Evolutionary conservation across 2,888 invertebrate species (phyloP).

Genomic region (Boloria selene): DNA sequence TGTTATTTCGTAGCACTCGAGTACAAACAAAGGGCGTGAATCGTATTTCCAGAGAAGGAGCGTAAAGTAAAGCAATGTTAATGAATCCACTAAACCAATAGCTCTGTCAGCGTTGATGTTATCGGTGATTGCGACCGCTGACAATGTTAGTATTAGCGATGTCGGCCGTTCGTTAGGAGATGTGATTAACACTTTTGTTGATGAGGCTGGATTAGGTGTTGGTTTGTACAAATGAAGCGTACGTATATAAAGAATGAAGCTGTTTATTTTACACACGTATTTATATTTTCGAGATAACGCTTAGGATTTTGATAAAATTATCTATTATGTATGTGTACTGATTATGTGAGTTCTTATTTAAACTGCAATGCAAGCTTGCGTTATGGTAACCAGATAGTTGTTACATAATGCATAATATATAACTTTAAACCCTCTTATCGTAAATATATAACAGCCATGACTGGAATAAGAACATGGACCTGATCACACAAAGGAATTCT

Average conservation of each 20-base stretch:
- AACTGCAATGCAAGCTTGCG: too few relatives aligned
- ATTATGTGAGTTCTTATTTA: too few relatives aligned
- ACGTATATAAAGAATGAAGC: neutral
- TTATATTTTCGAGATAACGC: too few relatives aligned
- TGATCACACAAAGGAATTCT: too few relatives aligned
- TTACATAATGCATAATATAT: too few relatives aligned
- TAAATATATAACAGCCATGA: too few relatives aligned
- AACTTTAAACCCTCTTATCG: too few relatives aligned
- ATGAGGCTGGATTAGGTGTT: conserved; percentile 5
- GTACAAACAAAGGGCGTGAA: neutral
- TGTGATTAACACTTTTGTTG: conserved; percentile 28
- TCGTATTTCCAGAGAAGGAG: neutral
- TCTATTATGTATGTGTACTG: too few relatives aligned
- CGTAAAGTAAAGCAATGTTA: conserved; percentile 23
- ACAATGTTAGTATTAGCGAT: conserved; percentile 31
- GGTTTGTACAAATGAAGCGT: conserved; percentile 1
- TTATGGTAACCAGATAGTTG: too few relatives aligned
- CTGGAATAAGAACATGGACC: too few relatives aligned
- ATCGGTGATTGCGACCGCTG: conserved; percentile 32
- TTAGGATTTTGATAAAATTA: too few relatives aligned
- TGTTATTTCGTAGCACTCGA: neutral
- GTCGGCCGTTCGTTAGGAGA: conserved; percentile 24
- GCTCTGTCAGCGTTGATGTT: conserved; percentile 30
- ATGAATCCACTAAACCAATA: conserved; percentile 31
- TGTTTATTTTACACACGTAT: neutral